Evolutionary conservation across 2,888 invertebrate genomes (phyloP), one percentile per base, ranked within the genome.

Genomic region (Unio pictorum): DNA sequence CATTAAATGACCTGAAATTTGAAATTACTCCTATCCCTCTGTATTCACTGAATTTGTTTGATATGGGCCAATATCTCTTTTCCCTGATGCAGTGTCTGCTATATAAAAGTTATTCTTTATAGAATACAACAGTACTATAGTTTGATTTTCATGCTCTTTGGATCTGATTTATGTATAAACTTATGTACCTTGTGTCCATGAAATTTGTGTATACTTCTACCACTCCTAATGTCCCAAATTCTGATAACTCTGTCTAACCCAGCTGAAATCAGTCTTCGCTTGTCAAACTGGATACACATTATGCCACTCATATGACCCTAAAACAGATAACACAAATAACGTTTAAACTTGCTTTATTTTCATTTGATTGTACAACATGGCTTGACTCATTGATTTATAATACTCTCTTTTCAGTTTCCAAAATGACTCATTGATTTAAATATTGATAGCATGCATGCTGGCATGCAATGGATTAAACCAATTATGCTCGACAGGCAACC

Each of bases 201-300:
- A 58, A 89, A 83, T 73, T 88, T 87, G 67, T 86, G 87, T 28
- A 89, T 81, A 74, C 85, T 86, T 61, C 84, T 74, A 1, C 88
- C 88, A 81, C 84, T 85, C 30, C 88, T 74, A 64, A 88, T 83
- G 68, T 89, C 89, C 88, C 88, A 89, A 61, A 89, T 76, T 62
- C 88, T 74, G 61, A 88, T 80, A 5, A 80, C 77, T 3, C 87
- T 73, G 74, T 89, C 89, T 68, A 85, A 72, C 23, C 87, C 86
- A 6, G 87, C 88, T 15, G 85, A 85, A 57, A 88, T 74, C 68
- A 89, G 78, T 30, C 88, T 81, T 26, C 85, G 75, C 55, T 76
- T 75, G 79, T 87, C 87, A 78, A 84, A 86, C 69, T 84, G 82
- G 23, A 88, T 69, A 74, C 86, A 84, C 28, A 76, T 67, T 17